Percentiles rank a stretch among this genome's conserved stretches.
phyloP scores from a whole-genome alignment of 1,140 invertebrate genomes.

The Mactra quadrangularis region DNA sequence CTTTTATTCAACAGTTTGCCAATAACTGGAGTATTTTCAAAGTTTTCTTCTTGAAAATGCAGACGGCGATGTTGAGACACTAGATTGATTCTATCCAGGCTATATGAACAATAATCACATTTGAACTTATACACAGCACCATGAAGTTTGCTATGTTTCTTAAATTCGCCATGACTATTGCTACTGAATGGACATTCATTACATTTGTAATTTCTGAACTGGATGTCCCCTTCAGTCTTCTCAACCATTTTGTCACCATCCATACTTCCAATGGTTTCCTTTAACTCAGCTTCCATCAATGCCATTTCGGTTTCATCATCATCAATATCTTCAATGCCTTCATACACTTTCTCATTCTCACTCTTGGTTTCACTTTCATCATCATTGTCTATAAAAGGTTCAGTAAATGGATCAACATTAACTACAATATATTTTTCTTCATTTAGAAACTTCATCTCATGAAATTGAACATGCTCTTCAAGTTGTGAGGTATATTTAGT shows the following conservation, averaged over 20 bases:
- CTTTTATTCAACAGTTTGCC: conserved; percentile 62
- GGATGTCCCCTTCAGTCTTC: conserved; percentile 63
- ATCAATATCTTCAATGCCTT: conserved; percentile 37
- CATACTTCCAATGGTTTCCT: conserved; percentile 32
- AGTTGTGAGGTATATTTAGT: conserved; percentile 59
- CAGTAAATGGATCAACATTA: conserved; percentile 71
- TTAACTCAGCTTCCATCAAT: conserved; percentile 58
- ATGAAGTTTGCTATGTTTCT: conserved; percentile 71
- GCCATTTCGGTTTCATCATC: conserved; percentile 62
- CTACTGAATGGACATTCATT: conserved; percentile 72
- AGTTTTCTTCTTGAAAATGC: conserved; percentile 67
- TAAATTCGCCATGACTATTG: conserved; percentile 67
- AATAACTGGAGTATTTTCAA: conserved; percentile 61
- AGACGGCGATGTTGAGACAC: conserved; percentile 70
- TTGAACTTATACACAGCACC: conserved; percentile 67
- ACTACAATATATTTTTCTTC: conserved; percentile 66
- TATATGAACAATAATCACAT: conserved; percentile 76
- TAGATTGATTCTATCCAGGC: conserved; percentile 68
- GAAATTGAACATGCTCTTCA: conserved; percentile 67
- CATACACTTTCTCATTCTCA: conserved; percentile 61
- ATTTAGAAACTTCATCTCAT: conserved; percentile 46
- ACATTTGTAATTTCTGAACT: conserved; percentile 68
- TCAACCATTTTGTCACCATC: conserved; percentile 48
- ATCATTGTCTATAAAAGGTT: conserved; percentile 17
- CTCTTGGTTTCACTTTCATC: conserved; percentile 51